These are phyloP conservation scores for Calyptommatus sinebrachiatus DNA, from an alignment of 2,113 vertebrate species.

Conservation along the genomic window DNA sequence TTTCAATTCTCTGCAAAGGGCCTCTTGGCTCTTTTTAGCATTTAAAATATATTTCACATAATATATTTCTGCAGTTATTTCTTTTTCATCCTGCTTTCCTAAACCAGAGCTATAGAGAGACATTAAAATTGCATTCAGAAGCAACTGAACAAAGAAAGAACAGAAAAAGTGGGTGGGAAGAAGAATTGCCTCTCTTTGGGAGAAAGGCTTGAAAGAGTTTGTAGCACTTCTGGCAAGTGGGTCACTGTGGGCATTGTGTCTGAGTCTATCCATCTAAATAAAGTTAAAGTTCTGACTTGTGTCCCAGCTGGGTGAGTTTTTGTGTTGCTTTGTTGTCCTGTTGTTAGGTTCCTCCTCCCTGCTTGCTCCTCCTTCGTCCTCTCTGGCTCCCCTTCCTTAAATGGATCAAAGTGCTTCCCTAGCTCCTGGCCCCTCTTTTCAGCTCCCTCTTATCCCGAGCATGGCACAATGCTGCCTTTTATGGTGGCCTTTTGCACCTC, in stretches of 20 bases:
- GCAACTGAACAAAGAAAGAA: neutral
- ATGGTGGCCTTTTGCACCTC: conserved; percentile 70
- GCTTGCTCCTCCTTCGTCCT: conserved; percentile 2
- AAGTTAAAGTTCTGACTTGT: conserved; percentile 68
- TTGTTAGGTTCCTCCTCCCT: neutral
- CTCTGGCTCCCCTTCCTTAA: neutral
- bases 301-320: conserved; percentile 63
- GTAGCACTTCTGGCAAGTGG: neutral
- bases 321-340: conserved; percentile 26
- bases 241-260: conserved; percentile 11
- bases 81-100: conserved; percentile 12
- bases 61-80: neutral
- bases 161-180: neutral
- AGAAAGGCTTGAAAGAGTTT: conserved; percentile 25
- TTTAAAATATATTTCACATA: conserved; percentile 6
- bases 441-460: neutral
- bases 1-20: neutral
- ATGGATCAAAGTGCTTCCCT: neutral
- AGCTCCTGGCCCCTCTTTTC: neutral
- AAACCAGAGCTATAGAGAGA: neutral
- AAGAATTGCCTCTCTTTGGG: neutral
- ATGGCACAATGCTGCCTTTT: conserved; percentile 58
- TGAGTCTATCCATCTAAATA: conserved; percentile 74
- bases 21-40: neutral
- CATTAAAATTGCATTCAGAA: neutral